Base-by-base conservation (phyloP, 2,797 vertebrate species). In the Premnoplex brunnescens region DNA sequence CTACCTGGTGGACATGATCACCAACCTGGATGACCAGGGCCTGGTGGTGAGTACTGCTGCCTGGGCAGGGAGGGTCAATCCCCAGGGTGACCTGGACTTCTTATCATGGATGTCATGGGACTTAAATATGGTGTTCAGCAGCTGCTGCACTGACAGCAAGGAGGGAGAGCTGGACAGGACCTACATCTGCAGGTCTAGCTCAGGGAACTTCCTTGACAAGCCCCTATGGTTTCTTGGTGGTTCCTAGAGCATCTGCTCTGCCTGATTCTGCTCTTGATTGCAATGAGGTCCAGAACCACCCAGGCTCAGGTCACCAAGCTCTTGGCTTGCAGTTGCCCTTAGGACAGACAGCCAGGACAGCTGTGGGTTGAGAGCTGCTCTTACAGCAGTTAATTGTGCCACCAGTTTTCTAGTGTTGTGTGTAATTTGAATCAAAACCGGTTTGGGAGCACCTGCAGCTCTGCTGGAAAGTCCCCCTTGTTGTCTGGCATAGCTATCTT, bases 1-100 rank as follows among this genome's bases (percentile, higher is more conserved):
- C 37, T 93, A 97, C 88, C 97, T 99, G 95, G 99, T 99, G 97
- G 98, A 98, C 93, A 95, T 95, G 59, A 98, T 99, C 86, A 99
- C 99, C 30, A 97, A 98, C 89, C 95, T 97, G 44, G 97, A 98
- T 1, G 99, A 99, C 85, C 67, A 97, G 78, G 97, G 97, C 95
- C 97, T 99, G 78, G 98, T 98, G 98, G 99, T 99, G 96, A 99
- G 98, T 97, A 6, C 44, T 54, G 76, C 55, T 41, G 10, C 34
- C 12, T 14, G 13, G 44, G 7, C 32, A 36, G 75, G 43, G 36
- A 7, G 2, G 12, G 15, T 4, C 17, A 10, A 22, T 11, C 58
- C 75, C 39, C 73, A 30, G 68, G 32, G 22, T 24, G 27, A 67
- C 44, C 59, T 39, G 12, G 9, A 3, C 12, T 3, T 84, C 49